Percentiles rank a stretch among this genome's conserved stretches.
phyloP scores from a whole-genome alignment of 2,888 invertebrate species.

The Volucella inanis region DNA sequence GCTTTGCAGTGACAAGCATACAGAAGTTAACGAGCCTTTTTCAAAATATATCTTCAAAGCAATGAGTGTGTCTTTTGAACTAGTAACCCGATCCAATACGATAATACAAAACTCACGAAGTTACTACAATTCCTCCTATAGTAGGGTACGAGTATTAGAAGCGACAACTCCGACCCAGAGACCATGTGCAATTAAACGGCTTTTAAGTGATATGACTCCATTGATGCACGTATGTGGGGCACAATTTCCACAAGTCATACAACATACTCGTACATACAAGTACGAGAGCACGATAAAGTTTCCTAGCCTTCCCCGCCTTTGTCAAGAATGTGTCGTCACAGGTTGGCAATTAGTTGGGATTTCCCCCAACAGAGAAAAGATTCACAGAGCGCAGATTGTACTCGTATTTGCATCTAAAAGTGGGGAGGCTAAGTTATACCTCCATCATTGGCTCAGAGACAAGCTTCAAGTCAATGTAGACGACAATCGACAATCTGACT shows the following conservation, averaged over 20 bases:
- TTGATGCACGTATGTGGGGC: constrained; percentile 57
- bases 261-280: too few relatives aligned
- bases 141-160: too few relatives aligned
- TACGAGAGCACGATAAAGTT: not conserved
- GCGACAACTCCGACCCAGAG: not conserved
- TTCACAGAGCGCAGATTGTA: constrained; percentile 4
- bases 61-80: too few relatives aligned
- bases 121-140: too few relatives aligned
- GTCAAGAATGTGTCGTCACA: constrained; percentile 26
- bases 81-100: too few relatives aligned
- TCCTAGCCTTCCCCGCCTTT: not conserved
- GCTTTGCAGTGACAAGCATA: too few relatives aligned
- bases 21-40: too few relatives aligned
- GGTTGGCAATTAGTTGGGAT: constrained; percentile 64
- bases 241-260: constrained; percentile 24
- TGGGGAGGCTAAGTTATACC: constrained; percentile 12
- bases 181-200: constrained; percentile 54
- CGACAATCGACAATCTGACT: constrained; percentile 55
- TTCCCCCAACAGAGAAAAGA: constrained; percentile 50
- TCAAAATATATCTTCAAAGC: too few relatives aligned
- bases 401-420: constrained; percentile 49
- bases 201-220: constrained; percentile 35
- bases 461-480: constrained; percentile 44
- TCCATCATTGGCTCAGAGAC: not conserved
- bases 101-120: too few relatives aligned